Evolutionary conservation across 2,888 invertebrate genomes (phyloP), one percentile per base, ranked within the genome.

Genomic region (Heliconius cydno): DNA sequence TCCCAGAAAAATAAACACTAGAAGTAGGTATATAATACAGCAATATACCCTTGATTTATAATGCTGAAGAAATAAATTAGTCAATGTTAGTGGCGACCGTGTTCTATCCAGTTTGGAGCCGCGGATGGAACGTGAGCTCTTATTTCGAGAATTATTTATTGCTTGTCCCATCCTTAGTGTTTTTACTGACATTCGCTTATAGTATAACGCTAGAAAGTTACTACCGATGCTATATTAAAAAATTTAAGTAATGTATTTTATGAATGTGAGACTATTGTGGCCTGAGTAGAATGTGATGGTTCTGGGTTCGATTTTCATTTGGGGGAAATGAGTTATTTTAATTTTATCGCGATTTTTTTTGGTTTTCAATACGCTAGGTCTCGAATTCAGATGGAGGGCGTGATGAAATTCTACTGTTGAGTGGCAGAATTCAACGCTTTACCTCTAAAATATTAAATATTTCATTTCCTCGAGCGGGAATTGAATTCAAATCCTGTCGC

Each of bases 41-140:
- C 38, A 15, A 63, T 73, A 66, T 46, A 28, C 10, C 22, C 22
- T 63, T 73, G 73, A 73, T 78, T 66, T 66, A 67, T 73, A 77
- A 68, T 41, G 68, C 68, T 77, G 68, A 74, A 60, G 73, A 77
- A 77, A 80, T 80, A 80, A 80, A 80, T 80, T 77, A 80, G 77
- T 77, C 80, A 80, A 73, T 60, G 77, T 67, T 63, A 38, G 73
- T 68, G 60, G 72, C 73, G 80, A 80, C 80, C 73, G 38, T 34
- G 68, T 68, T 77, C 80, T 68, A 74, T 77, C 77, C 66, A 73
- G 73, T 70, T 70, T 70, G 68, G 41, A 68, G 60, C 77, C 72
- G 68, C 77, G 73, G 77, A 74, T 15, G 60, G 68, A 19, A 77
- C 80, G 80, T 80, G 80, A 60, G 60, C 67, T 73, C 77, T 77